phyloP scores from a whole-genome alignment of 2,888 invertebrate genomes.

The Uloborus plumipes region DNA sequence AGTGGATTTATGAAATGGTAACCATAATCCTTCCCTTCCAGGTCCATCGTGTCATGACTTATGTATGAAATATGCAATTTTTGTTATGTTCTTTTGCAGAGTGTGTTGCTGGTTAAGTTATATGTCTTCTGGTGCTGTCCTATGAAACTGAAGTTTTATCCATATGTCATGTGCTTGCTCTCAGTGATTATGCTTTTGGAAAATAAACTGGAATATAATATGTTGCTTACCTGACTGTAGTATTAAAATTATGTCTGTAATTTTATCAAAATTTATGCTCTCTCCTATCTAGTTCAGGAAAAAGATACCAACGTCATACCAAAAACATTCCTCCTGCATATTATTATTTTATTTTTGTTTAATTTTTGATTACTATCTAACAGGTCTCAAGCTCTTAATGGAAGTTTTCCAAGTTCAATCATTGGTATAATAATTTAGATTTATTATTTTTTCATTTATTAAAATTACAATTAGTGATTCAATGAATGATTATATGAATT shows the following conservation, averaged over 20 bases:
- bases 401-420: conserved; percentile 32
- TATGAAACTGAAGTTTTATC: conserved; percentile 52
- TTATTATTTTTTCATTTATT: conserved; percentile 17
- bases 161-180: conserved; percentile 61
- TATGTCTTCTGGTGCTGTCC: conserved; percentile 59
- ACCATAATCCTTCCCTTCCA: neutral
- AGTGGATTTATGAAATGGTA: conserved; percentile 18
- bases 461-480: neutral
- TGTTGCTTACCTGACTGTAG: conserved; percentile 11
- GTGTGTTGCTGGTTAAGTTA: conserved; percentile 50
- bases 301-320: conserved; percentile 18
- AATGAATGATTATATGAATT: conserved; percentile 40
- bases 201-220: conserved; percentile 40
- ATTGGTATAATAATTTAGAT: conserved; percentile 43
- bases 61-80: conserved; percentile 56
- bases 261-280: conserved; percentile 20
- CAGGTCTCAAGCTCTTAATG: conserved; percentile 45
- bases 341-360: conserved; percentile 22
- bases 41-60: neutral
- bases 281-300: conserved; percentile 34
- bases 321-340: conserved; percentile 37
- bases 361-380: conserved; percentile 49
- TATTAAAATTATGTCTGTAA: conserved; percentile 10
- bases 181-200: conserved; percentile 51
- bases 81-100: conserved; percentile 63